phyloP scores from a whole-genome alignment of 1,140 invertebrate species.

The Heliothis virescens region DNA sequence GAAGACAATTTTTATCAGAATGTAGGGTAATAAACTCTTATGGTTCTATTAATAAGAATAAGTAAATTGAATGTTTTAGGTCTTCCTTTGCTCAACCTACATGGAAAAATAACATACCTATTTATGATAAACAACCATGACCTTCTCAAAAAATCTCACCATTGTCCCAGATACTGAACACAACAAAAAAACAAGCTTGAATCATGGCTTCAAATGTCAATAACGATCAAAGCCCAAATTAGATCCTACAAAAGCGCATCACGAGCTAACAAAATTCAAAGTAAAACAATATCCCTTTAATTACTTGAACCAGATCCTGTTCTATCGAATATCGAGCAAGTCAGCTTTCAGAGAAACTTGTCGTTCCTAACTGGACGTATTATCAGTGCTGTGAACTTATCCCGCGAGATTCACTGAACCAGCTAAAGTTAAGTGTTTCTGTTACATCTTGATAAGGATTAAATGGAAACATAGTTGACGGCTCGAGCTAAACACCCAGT shows the following conservation, averaged over 20 bases:
- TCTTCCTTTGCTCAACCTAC: too few relatives aligned
- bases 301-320: constrained; percentile 16
- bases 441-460: constrained; percentile 32
- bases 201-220: not conserved
- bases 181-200: too few relatives aligned
- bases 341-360: constrained; percentile 41
- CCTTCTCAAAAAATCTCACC: too few relatives aligned
- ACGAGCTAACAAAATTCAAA: not conserved
- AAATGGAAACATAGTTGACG: constrained; percentile 31
- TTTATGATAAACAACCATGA: too few relatives aligned
- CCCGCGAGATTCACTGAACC: constrained; percentile 21
- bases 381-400: constrained; percentile 25
- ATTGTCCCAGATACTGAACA: too few relatives aligned
- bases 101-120: too few relatives aligned
- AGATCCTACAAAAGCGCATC: too few relatives aligned
- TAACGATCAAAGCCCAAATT: not conserved
- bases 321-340: constrained; percentile 45
- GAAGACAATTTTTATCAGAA: too few relatives aligned
- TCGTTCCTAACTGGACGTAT: constrained; percentile 27
- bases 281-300: constrained; percentile 22
- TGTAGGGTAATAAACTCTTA: too few relatives aligned
- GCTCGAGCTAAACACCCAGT: constrained; percentile 13
- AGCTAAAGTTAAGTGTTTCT: constrained; percentile 22
- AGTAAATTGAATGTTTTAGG: too few relatives aligned
- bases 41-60: too few relatives aligned